Conservation (phyloP, 2,888 invertebrate genomes). For the Drosophila mimica region DNA sequence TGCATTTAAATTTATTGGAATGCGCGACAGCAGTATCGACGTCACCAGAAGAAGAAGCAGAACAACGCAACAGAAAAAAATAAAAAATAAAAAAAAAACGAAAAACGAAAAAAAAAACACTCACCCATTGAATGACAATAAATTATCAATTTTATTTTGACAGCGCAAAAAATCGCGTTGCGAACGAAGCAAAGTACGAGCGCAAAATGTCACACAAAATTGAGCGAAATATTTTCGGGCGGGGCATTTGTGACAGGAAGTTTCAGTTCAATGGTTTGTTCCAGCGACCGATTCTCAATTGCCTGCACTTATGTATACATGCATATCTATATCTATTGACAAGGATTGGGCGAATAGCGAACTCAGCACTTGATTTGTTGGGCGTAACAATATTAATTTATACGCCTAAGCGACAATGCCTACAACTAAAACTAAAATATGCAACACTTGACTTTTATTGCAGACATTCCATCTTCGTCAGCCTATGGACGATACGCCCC, state of each 20-base stretch:
- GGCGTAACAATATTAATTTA: constrained; percentile 56
- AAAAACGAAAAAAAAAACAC: constrained; percentile 41
- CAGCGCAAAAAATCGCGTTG: constrained; percentile 72
- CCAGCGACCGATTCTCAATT: constrained; percentile 71
- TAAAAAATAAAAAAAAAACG: constrained; percentile 29
- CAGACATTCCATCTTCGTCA: constrained; percentile 72
- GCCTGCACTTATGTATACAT: constrained; percentile 20
- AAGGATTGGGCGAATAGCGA: constrained; percentile 25
- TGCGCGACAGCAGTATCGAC: constrained; percentile 47
- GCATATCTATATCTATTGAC: constrained; percentile 13
- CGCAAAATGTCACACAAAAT: constrained; percentile 71
- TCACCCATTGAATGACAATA: constrained; percentile 81
- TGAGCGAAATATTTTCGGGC: constrained; percentile 72
- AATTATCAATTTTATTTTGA: constrained; percentile 82
- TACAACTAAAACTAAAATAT: constrained; percentile 27
- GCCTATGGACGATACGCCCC: constrained; percentile 41
- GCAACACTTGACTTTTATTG: constrained; percentile 53
- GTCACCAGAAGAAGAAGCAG: constrained; percentile 38
- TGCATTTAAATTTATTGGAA: constrained; percentile 81
- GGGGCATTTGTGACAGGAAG: constrained; percentile 76
- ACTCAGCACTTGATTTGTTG: constrained; percentile 18
- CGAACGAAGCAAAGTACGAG: constrained; percentile 47
- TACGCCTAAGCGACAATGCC: constrained; percentile 44
- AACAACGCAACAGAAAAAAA: constrained; percentile 17
- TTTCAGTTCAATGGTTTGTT: constrained; percentile 79